Evolutionary conservation across 2,113 vertebrate species (phyloP).

Genomic region (Sylvietta virens): DNA sequence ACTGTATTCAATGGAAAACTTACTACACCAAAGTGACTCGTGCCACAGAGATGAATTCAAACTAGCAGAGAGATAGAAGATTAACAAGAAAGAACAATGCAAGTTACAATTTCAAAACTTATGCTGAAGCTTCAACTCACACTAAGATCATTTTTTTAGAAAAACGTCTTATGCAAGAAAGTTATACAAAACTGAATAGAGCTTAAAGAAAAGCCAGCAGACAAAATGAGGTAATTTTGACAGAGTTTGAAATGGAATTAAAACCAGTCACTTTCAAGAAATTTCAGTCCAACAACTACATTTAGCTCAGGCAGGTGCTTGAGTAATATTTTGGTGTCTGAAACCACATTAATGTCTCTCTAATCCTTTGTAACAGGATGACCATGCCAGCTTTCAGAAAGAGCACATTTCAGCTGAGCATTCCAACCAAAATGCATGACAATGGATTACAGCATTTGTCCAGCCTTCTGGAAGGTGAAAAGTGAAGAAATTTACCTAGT

Average conservation of each 20-base stretch:
- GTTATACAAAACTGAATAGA: neutral
- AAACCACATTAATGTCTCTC: neutral
- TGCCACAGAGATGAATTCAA: neutral
- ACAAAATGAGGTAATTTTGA: conserved; percentile 7
- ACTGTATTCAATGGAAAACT: neutral
- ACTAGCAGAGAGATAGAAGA: neutral
- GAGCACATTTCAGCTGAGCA: neutral
- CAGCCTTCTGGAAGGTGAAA: neutral
- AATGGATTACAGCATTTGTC: neutral
- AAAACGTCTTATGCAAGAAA: neutral
- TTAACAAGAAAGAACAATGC: neutral
- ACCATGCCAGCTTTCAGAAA: neutral
- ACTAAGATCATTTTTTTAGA: neutral
- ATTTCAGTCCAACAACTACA: conserved; percentile 13
- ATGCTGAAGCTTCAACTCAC: neutral
- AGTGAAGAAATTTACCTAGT: neutral
- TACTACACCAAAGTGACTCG: neutral
- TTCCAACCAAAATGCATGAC: neutral
- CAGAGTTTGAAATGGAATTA: neutral
- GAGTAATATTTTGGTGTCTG: neutral
- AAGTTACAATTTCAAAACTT: neutral
- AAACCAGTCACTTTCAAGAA: neutral
- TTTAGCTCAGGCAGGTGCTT: conserved; percentile 3
- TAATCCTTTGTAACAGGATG: neutral
- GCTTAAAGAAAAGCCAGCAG: neutral